Evolutionary conservation across 2,888 invertebrate genomes (phyloP).

Genomic region (Beris morrisii): DNA sequence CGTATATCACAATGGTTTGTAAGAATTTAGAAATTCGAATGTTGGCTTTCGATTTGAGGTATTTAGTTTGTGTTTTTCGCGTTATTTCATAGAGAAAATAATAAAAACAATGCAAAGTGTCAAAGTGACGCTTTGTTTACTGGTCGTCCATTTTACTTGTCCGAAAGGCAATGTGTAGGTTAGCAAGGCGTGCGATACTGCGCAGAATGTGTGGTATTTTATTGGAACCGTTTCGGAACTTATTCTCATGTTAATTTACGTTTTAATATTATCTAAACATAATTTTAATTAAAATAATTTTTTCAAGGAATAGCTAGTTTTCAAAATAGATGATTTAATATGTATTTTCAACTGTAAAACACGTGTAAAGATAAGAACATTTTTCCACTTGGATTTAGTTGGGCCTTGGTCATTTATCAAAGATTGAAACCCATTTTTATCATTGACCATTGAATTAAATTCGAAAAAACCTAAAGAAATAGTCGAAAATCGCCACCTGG

Average conservation of each 20-base stretch:
- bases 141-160: constrained; percentile 48
- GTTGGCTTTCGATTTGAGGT: constrained; percentile 24
- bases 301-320: not conserved
- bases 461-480: too few species aligned
- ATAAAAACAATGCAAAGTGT: constrained; percentile 43
- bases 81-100: constrained; percentile 27
- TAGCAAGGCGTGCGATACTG: constrained; percentile 15
- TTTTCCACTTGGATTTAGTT: too few species aligned
- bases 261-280: not conserved
- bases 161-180: constrained; percentile 23
- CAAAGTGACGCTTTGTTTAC: constrained; percentile 54
- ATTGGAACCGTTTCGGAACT: not conserved
- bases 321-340: too few species aligned
- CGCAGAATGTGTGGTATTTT: constrained; percentile 18
- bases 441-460: too few species aligned
- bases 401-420: too few species aligned
- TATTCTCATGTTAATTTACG: not conserved
- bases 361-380: too few species aligned
- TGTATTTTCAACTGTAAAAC: too few species aligned
- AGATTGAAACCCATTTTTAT: too few species aligned
- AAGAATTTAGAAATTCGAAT: constrained; percentile 3
- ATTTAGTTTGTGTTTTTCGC: constrained; percentile 11
- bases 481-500: too few species aligned
- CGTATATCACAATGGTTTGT: constrained; percentile 33
- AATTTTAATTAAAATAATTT: not conserved